Evolutionary conservation across 2,888 invertebrate species (phyloP), one percentile per base, ranked within the genome.

Genomic region (Scaptomyza caliginosa): DNA sequence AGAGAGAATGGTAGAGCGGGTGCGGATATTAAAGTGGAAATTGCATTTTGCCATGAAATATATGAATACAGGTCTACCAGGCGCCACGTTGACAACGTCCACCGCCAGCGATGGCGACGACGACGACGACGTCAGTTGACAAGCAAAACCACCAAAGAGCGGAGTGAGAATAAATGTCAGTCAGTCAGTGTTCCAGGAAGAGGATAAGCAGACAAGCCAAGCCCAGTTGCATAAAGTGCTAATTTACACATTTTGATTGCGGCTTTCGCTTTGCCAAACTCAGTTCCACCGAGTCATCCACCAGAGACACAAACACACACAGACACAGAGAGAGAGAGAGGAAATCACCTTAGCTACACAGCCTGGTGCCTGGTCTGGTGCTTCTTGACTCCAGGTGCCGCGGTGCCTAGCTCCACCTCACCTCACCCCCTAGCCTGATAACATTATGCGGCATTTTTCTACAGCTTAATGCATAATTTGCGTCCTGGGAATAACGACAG

Each of bases 201-300:
- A 52, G 32, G 11, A 21, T 40, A 46, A 30, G 34, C 3, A 30
- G 19, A 30, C 13, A 28, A 52, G 57, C 39, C 48, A 28, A 48
- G 40, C 59, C 65, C 67, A 67, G 74, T 74, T 79, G 76, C 80
- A 79, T 72, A 69, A 69, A 60, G 72, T 75, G 76, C 76, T 88
- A 84, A 88, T 84, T 84, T 86, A 80, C 86, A 86, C 84, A 86
- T 84, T 84, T 86, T 83, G 81, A 84, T 88, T 84, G 84, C 84
- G 77, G 74, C 77, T 71, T 79, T 72, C 42, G 56, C 38, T 19
- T 56, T 55, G 16, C 26, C 51, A 50, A 50, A 52, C 56, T 63
- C 39, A 21, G 40, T 65, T 55, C 19, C 67, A 69, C 62, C 38
- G 60, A 59, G 45, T 42, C 67, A 54, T 49, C 59, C 43, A 30